Conservation (phyloP, 2,113 vertebrate species). For the Rhadina sibilatrix region DNA sequence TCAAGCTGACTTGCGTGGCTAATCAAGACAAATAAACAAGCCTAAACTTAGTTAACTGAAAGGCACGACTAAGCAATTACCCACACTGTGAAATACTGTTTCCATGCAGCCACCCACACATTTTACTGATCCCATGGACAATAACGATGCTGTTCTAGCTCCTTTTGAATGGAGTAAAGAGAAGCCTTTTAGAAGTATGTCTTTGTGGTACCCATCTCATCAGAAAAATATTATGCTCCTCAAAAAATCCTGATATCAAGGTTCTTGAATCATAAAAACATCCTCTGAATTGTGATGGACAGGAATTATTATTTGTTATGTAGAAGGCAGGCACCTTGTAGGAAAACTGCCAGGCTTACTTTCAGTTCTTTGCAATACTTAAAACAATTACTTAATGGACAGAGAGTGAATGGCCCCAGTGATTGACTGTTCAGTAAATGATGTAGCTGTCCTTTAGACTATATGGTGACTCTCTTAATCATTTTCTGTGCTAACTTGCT, state of each 20-base stretch:
- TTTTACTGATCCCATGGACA: background rate
- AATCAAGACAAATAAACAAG: constrained; percentile 45
- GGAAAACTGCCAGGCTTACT: background rate
- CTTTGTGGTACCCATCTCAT: background rate
- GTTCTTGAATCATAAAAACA: background rate
- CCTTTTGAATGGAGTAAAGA: background rate
- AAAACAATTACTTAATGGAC: background rate
- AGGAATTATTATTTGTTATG: background rate
- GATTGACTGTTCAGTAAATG: background rate
- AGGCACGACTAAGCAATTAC: constrained; percentile 37
- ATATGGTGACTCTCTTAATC: background rate
- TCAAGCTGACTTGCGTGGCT: background rate
- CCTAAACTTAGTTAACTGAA: constrained; percentile 20
- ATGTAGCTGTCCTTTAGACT: background rate
- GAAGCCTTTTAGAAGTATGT: background rate
- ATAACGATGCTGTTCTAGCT: background rate
- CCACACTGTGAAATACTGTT: background rate
- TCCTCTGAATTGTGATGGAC: background rate
- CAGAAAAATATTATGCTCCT: background rate
- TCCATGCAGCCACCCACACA: background rate
- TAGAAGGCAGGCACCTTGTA: background rate
- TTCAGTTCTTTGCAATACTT: background rate
- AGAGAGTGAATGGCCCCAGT: background rate
- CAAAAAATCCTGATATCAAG: background rate
- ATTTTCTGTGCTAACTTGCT: background rate